Conservation (phyloP, 2,888 invertebrate genomes). For the Callyntrura guangdongensis region DNA sequence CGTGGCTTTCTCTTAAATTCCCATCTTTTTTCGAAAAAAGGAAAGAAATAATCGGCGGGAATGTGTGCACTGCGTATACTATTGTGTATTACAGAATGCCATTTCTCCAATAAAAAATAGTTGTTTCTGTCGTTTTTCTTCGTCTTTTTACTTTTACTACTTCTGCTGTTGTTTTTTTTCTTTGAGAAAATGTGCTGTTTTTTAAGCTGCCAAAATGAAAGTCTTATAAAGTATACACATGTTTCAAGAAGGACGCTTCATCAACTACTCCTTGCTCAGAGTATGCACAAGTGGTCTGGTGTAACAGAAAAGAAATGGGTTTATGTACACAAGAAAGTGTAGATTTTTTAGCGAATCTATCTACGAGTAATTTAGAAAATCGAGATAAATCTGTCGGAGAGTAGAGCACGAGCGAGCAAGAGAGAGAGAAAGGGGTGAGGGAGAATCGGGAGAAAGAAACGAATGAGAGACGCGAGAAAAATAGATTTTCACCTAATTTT, state of each 20-base stretch:
- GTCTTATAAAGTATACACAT: not conserved
- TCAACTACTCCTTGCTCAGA: not conserved
- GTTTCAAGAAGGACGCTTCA: not conserved
- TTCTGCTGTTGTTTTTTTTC: not conserved
- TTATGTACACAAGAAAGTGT: conserved; percentile 61
- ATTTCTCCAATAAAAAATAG: conserved; percentile 59
- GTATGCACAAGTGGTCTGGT: too few relatives aligned
- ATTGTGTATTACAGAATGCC: conserved; percentile 42
- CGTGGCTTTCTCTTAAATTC: not conserved
- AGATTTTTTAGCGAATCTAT: conserved; percentile 70
- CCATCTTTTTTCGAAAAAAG: conserved; percentile 24
- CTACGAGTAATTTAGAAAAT: conserved; percentile 70
- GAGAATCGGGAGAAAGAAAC: not conserved
- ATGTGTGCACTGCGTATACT: conserved; percentile 42
- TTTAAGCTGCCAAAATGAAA: conserved; percentile 38
- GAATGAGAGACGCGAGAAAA: conserved; percentile 42
- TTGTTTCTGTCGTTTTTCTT: conserved; percentile 44
- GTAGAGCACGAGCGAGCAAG: conserved; percentile 14
- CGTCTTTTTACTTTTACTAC: not conserved
- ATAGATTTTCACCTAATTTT: conserved; percentile 75
- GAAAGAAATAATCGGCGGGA: conserved; percentile 46
- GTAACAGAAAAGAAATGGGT: conserved; percentile 47
- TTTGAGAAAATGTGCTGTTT: not conserved
- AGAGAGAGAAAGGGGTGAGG: conserved; percentile 1
- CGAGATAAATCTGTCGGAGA: conserved; percentile 71